Percentiles rank a stretch among this genome's conserved stretches.
Evolutionary conservation across 2,888 invertebrate species (phyloP).

Genomic region (Beris morrisii): DNA sequence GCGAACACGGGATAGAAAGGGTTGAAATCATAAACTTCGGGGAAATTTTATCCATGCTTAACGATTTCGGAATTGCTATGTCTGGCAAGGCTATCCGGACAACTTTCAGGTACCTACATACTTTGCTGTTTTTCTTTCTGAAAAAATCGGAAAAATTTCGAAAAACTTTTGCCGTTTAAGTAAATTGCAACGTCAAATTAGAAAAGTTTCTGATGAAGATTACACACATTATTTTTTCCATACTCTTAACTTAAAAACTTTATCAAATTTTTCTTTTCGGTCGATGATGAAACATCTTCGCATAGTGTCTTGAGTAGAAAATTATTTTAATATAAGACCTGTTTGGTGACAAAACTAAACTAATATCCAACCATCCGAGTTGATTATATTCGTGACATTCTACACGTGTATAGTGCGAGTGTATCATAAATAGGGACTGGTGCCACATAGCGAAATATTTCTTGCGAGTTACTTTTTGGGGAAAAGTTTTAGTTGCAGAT

Average conservation of each 20-base stretch:
- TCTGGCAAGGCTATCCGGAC: too few relatives aligned
- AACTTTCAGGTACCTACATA: neutral
- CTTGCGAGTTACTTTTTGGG: too few relatives aligned
- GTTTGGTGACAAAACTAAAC: conserved; percentile 3
- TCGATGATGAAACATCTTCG: neutral
- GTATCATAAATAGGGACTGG: too few relatives aligned
- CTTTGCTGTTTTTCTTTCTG: neutral
- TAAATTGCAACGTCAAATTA: conserved; percentile 13
- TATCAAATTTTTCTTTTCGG: neutral
- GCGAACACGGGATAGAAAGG: too few relatives aligned
- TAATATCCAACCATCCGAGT: neutral
- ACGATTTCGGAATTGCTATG: too few relatives aligned
- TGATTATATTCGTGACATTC: too few relatives aligned
- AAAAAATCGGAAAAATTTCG: too few relatives aligned
- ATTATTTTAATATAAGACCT: conserved; percentile 11
- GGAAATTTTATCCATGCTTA: too few relatives aligned
- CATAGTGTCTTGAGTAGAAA: conserved; percentile 1
- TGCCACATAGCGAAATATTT: too few relatives aligned
- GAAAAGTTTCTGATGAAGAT: conserved; percentile 7
- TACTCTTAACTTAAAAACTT: neutral
- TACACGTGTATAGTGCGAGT: too few relatives aligned
- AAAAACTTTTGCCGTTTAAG: conserved; percentile 14
- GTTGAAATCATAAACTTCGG: too few relatives aligned
- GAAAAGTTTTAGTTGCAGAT: too few relatives aligned
- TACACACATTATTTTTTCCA: neutral